phyloP scores from a whole-genome alignment of 2,113 vertebrate species.

The Sarotherodon lohbergeri region DNA sequence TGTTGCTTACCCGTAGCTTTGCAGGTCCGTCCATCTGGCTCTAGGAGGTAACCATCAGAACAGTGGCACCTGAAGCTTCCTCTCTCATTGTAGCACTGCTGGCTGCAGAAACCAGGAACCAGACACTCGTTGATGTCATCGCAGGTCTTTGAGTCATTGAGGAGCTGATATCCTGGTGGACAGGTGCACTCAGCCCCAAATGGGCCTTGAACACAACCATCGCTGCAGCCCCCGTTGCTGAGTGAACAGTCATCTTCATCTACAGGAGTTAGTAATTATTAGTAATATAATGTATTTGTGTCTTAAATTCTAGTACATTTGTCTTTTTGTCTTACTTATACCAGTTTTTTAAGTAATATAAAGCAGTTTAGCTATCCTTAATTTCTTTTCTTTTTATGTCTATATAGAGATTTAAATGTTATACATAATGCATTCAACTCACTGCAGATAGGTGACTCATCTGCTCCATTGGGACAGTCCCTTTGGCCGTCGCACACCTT shows the following conservation, averaged over 20 bases:
- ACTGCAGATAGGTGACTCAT: constrained; percentile 72
- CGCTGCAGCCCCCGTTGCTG: constrained; percentile 65
- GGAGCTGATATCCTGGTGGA: constrained; percentile 54
- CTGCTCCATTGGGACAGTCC: constrained; percentile 67
- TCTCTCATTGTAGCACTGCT: constrained; percentile 67
- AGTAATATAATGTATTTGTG: neutral
- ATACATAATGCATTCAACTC: neutral
- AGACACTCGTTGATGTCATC: constrained; percentile 68
- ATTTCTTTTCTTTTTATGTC: neutral
- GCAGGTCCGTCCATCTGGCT: constrained; percentile 65
- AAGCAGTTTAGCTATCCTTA: neutral
- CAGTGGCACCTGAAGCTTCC: constrained; percentile 70
- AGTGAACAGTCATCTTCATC: constrained; percentile 64
- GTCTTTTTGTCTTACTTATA: neutral
- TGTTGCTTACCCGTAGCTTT: constrained; percentile 47
- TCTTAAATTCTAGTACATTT: neutral
- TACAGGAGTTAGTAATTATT: constrained; percentile 1
- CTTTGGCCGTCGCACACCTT: constrained; percentile 61
- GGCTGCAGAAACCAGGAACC: constrained; percentile 70
- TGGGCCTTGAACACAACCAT: constrained; percentile 61
- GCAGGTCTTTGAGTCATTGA: constrained; percentile 71
- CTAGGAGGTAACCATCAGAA: constrained; percentile 60
- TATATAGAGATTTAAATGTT: neutral
- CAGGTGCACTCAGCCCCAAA: constrained; percentile 69
- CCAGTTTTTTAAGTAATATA: neutral